A percentile compares a stretch with the other conserved stretches of the same genome.
Conservation (phyloP, 2,797 vertebrate genomes). For the Squalus acanthias region DNA sequence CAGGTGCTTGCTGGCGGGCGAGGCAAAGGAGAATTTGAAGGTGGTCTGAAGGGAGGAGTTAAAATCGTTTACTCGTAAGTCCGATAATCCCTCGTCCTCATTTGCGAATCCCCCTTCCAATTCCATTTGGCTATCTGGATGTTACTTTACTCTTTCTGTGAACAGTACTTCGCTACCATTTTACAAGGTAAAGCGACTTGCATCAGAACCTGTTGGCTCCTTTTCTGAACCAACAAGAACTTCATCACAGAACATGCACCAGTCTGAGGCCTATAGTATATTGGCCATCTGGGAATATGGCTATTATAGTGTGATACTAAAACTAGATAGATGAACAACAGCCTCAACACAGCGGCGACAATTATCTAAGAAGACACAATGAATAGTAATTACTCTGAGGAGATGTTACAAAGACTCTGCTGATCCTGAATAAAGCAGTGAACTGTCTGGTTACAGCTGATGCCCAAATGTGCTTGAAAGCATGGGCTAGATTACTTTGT, state of each 20-base stretch:
- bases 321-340: neutral
- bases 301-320: neutral
- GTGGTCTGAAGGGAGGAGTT: conserved; percentile 93
- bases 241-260: neutral
- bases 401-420: no score
- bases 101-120: neutral
- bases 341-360: neutral
- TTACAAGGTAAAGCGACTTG: neutral
- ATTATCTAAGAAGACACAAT: no score
- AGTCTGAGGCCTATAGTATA: neutral
- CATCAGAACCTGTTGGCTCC: neutral
- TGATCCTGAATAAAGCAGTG: no score
- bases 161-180: neutral
- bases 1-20: conserved; percentile 94
- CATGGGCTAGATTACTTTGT: no score
- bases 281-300: neutral
- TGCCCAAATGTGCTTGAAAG: no score
- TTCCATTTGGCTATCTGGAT: neutral
- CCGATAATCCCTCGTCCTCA: neutral
- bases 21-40: conserved; percentile 95
- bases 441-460: no score
- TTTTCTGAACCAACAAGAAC: neutral
- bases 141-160: neutral
- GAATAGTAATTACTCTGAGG: no score
- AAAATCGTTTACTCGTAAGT: conserved; percentile 98